A percentile compares a stretch with the other conserved stretches of the same genome.
Conservation (phyloP, 1,140 invertebrate species). For the Oryctes rhinoceros region DNA sequence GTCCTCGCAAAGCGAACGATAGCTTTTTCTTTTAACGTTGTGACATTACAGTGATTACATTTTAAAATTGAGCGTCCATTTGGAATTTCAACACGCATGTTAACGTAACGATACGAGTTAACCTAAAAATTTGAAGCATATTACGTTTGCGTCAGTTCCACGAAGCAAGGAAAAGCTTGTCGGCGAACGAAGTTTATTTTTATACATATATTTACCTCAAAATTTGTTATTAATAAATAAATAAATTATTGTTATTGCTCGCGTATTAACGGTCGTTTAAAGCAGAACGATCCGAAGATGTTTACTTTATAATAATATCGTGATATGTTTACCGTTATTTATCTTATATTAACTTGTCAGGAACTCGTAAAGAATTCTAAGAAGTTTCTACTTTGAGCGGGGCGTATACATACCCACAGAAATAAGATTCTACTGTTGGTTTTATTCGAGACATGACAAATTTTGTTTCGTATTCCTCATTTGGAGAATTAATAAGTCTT, state of each 20-base stretch:
- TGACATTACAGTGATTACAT: background rate
- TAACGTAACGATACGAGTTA: conserved; percentile 2
- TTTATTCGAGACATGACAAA: too few relatives aligned
- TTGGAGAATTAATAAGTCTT: too few relatives aligned
- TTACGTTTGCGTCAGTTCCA: background rate
- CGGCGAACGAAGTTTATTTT: background rate
- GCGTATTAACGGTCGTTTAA: background rate
- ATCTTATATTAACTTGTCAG: conserved; percentile 11
- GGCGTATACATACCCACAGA: too few relatives aligned
- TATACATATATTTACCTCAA: background rate
- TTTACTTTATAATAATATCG: conserved; percentile 19
- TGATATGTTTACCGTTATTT: conserved; percentile 13
- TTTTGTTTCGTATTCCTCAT: too few relatives aligned
- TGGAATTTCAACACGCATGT: background rate
- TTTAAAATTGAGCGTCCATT: conserved; percentile 10
- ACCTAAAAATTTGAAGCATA: conserved; percentile 1
- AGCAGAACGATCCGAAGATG: background rate
- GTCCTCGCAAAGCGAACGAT: background rate
- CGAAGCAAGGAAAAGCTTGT: background rate
- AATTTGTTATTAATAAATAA: conserved; percentile 16
- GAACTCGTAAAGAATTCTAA: conserved; percentile 11
- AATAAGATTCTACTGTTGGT: too few relatives aligned
- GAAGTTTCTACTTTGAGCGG: background rate
- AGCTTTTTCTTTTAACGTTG: conserved; percentile 1
- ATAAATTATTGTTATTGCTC: background rate